Percentiles rank a stretch among this genome's conserved stretches.
These are phyloP conservation scores for Ameiurus melas DNA, from an alignment of 2,113 vertebrate genomes.

Conservation along the genomic window DNA sequence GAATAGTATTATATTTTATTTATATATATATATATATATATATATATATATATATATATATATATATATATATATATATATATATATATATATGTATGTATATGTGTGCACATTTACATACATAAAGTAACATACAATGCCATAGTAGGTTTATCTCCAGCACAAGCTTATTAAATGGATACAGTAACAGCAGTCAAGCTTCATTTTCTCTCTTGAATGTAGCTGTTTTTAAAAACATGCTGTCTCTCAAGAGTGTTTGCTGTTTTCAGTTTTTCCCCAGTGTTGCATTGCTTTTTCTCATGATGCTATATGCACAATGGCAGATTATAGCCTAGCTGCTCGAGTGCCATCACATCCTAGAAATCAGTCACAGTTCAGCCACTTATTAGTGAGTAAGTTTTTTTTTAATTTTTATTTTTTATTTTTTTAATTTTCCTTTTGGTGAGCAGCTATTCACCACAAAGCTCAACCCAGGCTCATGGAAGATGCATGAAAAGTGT, in stretches of 20 bases:
- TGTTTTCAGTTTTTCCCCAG: constrained; percentile 34
- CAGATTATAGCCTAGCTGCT: constrained; percentile 22
- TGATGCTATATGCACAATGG: constrained; percentile 37
- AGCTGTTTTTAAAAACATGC: constrained; percentile 33
- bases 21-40: too few relatives aligned
- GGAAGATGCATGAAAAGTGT: constrained; percentile 14
- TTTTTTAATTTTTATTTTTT: too few relatives aligned
- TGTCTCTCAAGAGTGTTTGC: constrained; percentile 43
- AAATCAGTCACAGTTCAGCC: constrained; percentile 27
- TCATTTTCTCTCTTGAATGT: constrained; percentile 17
- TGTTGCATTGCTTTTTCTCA: constrained; percentile 30
- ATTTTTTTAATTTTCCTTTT: too few relatives aligned
- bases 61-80: too few relatives aligned
- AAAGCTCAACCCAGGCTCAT: constrained; percentile 23
- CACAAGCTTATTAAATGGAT: constrained; percentile 15
- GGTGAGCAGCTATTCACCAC: constrained; percentile 25
- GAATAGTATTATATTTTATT: background rate
- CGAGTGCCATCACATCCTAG: constrained; percentile 18
- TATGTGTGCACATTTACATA: constrained; percentile 4
- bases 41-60: too few relatives aligned
- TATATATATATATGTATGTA: too few relatives aligned
- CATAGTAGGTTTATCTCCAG: constrained; percentile 26
- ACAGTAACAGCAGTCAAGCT: background rate
- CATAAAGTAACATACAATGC: background rate
- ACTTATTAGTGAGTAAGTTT: constrained; percentile 35